A percentile compares a stretch with the other conserved stretches of the same genome.
Evolutionary conservation across 2,797 vertebrate species (phyloP).

Genomic region (Ctenopoma multispine): DNA sequence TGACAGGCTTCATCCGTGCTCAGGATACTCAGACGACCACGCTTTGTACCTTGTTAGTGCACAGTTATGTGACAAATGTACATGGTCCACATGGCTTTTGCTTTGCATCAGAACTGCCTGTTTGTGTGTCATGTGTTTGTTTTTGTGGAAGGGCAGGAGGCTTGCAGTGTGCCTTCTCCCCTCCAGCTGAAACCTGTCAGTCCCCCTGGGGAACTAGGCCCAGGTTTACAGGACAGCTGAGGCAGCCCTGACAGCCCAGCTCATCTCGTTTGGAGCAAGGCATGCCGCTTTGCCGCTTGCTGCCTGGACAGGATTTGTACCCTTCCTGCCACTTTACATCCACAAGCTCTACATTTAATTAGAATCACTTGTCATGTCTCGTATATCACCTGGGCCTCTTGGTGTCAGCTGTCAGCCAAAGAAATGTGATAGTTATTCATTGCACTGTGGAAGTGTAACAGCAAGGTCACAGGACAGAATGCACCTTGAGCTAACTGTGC

Average conservation of each 20-base stretch:
- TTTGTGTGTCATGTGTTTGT: constrained; percentile 81
- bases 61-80: constrained; percentile 78
- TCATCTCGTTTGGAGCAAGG: constrained; percentile 81
- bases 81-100: constrained; percentile 67
- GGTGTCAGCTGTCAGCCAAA: constrained; percentile 89
- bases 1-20: constrained; percentile 72
- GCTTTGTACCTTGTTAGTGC: constrained; percentile 75
- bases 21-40: constrained; percentile 48
- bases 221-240: constrained; percentile 82
- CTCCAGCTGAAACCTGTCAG: constrained; percentile 86
- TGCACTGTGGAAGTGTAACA: constrained; percentile 82
- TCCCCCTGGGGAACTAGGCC: constrained; percentile 75
- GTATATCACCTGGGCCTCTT: constrained; percentile 87
- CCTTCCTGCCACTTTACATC: constrained; percentile 89
- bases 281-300: constrained; percentile 75
- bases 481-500: constrained; percentile 84
- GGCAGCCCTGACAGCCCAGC: constrained; percentile 82
- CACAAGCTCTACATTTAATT: constrained; percentile 88
- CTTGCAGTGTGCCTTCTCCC: constrained; percentile 77
- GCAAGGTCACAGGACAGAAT: constrained; percentile 86
- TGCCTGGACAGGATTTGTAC: constrained; percentile 85
- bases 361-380: constrained; percentile 90
- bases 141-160: constrained; percentile 77
- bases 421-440: constrained; percentile 90
- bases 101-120: constrained; percentile 66